A percentile compares a stretch with the other conserved stretches of the same genome.
Conservation (phyloP, 2,113 vertebrate genomes). For the Onychostruthus taczanowskii region DNA sequence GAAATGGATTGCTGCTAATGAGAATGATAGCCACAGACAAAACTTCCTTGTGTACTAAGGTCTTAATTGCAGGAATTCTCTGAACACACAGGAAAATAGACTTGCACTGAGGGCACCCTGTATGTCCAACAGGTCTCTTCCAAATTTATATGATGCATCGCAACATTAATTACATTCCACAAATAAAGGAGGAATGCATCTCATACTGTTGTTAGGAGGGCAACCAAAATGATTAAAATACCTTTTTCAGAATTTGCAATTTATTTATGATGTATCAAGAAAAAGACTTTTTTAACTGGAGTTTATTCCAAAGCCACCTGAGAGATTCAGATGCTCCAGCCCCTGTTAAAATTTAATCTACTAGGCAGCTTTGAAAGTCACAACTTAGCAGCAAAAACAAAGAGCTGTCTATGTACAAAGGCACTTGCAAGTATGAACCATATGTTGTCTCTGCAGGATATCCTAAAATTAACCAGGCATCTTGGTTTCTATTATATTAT, state of each 20-base stretch:
- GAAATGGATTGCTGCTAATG: neutral
- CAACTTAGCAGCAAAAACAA: neutral
- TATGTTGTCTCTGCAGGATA: neutral
- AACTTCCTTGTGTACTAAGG: neutral
- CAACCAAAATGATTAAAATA: neutral
- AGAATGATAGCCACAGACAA: neutral
- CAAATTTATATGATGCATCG: neutral
- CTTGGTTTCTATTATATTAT: neutral
- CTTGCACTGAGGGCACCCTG: neutral
- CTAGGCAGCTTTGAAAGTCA: neutral
- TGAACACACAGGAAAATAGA: neutral
- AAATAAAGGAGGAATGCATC: neutral
- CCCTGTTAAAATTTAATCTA: slow-evolving; percentile 17
- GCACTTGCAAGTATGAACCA: neutral
- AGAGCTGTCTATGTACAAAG: neutral
- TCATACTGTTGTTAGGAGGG: neutral
- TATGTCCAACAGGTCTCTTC: neutral
- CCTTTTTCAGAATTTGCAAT: neutral
- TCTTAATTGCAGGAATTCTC: neutral
- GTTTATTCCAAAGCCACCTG: neutral
- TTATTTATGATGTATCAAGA: neutral
- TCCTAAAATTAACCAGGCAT: neutral
- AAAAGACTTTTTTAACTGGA: neutral
- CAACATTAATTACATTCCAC: neutral
- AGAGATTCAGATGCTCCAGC: neutral